Conservation (phyloP, 1,140 invertebrate genomes). For the Aphidius gifuensis region DNA sequence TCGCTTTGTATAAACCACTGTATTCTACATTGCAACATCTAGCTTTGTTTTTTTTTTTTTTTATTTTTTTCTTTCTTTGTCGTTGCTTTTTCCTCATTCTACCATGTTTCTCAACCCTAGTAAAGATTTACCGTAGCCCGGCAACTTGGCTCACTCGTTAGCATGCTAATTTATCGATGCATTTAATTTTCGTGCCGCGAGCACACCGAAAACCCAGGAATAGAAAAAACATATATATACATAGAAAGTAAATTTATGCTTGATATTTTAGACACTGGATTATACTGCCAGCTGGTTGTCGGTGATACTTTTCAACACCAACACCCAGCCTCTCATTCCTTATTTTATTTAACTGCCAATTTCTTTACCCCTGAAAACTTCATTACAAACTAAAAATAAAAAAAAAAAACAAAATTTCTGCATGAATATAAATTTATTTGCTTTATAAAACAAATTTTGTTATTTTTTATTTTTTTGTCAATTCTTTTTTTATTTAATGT, state of each 20-base stretch:
- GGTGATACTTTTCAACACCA: background rate
- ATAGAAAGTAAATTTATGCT: constrained; percentile 35
- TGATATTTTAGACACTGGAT: constrained; percentile 36
- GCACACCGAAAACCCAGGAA: background rate
- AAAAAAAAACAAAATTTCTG: no score
- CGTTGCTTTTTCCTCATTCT: background rate
- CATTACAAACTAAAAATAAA: no score
- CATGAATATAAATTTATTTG: no score
- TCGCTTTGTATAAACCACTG: no score
- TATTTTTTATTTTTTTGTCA: no score
- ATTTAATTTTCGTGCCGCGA: constrained; percentile 40
- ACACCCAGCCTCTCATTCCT: background rate
- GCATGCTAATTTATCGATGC: constrained; percentile 50
- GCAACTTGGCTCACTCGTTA: constrained; percentile 39
- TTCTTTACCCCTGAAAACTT: no score
- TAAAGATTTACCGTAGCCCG: constrained; percentile 6
- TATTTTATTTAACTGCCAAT: background rate
- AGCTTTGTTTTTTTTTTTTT: no score
- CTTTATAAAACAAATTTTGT: no score
- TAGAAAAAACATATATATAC: constrained; percentile 21
- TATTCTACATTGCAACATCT: constrained; percentile 1
- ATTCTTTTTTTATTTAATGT: no score
- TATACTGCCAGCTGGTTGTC: constrained; percentile 31
- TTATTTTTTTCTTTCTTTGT: background rate
- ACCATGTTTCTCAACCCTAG: background rate